Conservation (phyloP, 2,797 vertebrate genomes). For the Takifugu ocellatus region DNA sequence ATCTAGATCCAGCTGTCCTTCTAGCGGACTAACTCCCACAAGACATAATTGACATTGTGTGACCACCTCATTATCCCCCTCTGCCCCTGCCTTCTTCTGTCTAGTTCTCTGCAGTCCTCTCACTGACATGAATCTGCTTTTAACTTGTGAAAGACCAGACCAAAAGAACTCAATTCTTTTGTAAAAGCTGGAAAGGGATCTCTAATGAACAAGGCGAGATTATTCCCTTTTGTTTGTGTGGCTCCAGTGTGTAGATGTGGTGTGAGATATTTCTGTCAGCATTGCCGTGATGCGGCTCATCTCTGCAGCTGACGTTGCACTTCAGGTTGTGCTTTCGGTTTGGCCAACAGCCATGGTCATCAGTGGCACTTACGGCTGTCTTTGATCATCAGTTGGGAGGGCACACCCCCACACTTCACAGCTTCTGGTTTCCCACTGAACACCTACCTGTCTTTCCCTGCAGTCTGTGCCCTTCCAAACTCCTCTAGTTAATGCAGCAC, state of each 20-base stretch:
- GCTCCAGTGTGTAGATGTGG: slow-evolving; percentile 8
- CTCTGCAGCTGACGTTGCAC: slow-evolving; percentile 33
- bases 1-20: slow-evolving; percentile 50
- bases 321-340: slow-evolving; percentile 37
- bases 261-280: slow-evolving; percentile 27
- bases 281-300: slow-evolving; percentile 41
- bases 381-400: slow-evolving; percentile 74
- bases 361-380: slow-evolving; percentile 54
- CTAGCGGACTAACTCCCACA: slow-evolving; percentile 62
- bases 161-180: slow-evolving; percentile 27
- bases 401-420: slow-evolving; percentile 64
- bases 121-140: too few species aligned
- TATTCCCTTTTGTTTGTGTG: slow-evolving; percentile 3
- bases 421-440: slow-evolving; percentile 59
- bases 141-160: not conserved
- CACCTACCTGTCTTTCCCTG: slow-evolving; percentile 32
- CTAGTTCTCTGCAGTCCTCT: slow-evolving; percentile 7
- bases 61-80: too few species aligned
- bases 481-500: slow-evolving; percentile 41
- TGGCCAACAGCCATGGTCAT: slow-evolving; percentile 63
- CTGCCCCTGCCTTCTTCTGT: slow-evolving; percentile 24
- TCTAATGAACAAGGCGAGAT: too few species aligned
- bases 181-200: not conserved
- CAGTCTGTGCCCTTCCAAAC: slow-evolving; percentile 59
- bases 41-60: slow-evolving; percentile 71